Base-by-base conservation (phyloP, 2,888 invertebrate species). In the Drosophila engyochracea region DNA sequence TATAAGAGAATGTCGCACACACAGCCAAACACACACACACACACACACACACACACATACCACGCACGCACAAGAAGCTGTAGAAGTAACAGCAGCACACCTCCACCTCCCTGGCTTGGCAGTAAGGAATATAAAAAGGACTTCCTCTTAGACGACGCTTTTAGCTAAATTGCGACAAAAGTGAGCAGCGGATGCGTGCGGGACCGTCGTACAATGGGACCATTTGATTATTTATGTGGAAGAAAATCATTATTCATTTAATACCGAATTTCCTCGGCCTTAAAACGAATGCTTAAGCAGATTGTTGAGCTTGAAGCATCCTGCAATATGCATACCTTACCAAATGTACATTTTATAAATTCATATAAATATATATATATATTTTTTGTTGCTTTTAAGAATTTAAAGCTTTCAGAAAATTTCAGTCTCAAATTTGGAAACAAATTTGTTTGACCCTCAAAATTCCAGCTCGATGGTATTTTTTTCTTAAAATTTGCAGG, bases 151-250 rank as follows among this genome's bases (percentile, higher is more conserved):
- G 85, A 80, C 76, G 83, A 87, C 85, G 86, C 86, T 87, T 89
- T 87, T 87, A 87, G 90, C 90, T 85, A 87, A 87, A 87, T 87
- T 89, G 90, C 86, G 86, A 88, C 88, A 89, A 88, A 85, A 85
- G 84, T 86, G 87, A 81, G 80, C 82, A 82, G 61, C 87, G 73
- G 79, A 69, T 74, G 73, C 51, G 70, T 7, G 65, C 19, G 10
- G 19, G 28, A 12, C 19, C 22, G 25, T 9, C 25, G 47, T 25
- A 47, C 47, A 47, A 47, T 47, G 47, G 47, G 9, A 47, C 22
- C 25, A 47, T 47, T 47, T 47, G 25, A 47, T 47, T 47, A 25
- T 25, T 47, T 16, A 25, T 25, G 9, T 9, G 25, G 4, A 4
- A 16, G 25, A 47, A 25, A 16, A 25, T 25, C 14, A 47, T 44